A percentile compares a stretch with the other conserved stretches of the same genome.
phyloP scores from a whole-genome alignment of 2,113 vertebrate species.

The Centrocercus urophasianus region DNA sequence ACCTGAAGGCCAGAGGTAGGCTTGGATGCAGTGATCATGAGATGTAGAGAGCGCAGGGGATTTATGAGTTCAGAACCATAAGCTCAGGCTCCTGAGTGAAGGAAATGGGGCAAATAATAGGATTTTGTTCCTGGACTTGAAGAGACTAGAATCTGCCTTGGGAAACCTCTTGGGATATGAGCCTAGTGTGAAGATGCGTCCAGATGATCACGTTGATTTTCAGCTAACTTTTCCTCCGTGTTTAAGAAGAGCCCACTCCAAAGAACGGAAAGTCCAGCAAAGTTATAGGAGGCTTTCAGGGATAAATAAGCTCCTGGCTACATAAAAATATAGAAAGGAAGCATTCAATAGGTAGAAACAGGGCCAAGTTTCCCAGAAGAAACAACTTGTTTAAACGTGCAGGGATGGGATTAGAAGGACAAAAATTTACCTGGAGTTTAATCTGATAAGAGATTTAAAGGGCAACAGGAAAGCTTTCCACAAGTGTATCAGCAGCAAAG shows the following conservation, averaged over 20 bases:
- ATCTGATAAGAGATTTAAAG: background rate
- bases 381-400: background rate
- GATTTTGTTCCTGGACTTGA: background rate
- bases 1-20: background rate
- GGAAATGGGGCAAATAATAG: background rate
- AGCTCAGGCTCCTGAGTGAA: background rate
- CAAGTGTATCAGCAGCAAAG: background rate
- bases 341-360: background rate
- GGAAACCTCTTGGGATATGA: background rate
- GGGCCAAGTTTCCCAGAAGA: background rate
- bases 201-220: background rate
- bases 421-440: background rate
- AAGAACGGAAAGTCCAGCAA: no score
- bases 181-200: background rate
- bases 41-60: background rate
- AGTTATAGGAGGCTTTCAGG: no score
- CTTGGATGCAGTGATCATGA: background rate
- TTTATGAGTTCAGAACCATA: background rate
- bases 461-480: background rate
- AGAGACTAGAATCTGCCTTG: background rate
- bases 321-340: background rate
- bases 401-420: background rate
- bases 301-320: background rate
- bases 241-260: background rate
- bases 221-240: background rate